Evolutionary conservation across 2,797 vertebrate species (phyloP).

Genomic region (Halcyon leucocephala): DNA sequence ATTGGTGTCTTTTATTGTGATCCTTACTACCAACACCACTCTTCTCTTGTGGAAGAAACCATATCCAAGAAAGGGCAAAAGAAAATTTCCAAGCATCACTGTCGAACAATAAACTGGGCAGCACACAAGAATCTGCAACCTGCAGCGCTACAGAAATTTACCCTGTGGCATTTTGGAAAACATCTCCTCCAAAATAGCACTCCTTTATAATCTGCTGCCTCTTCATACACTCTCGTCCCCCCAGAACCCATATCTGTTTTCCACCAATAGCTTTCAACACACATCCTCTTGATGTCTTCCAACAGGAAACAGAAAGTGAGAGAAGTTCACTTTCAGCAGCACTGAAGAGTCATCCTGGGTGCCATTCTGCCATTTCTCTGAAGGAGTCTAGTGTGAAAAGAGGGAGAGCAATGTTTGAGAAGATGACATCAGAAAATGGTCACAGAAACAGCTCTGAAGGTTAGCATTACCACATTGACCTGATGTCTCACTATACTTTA

Average conservation of each 20-base stretch:
- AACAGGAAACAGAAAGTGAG: slow-evolving; percentile 79
- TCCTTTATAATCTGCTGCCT: background rate
- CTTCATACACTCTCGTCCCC: background rate
- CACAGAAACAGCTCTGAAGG: slow-evolving; percentile 71
- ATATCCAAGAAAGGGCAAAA: slow-evolving; percentile 29
- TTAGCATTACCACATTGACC: slow-evolving; percentile 52
- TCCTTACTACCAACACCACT: background rate
- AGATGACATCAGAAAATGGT: slow-evolving; percentile 74
- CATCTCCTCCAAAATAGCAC: background rate
- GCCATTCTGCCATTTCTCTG: slow-evolving; percentile 29
- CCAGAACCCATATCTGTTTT: slow-evolving; percentile 53
- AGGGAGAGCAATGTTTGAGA: slow-evolving; percentile 75
- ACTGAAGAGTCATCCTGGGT: slow-evolving; percentile 66
- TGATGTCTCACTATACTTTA: background rate
- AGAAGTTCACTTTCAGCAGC: slow-evolving; percentile 70
- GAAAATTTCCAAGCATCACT: background rate
- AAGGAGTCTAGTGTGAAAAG: slow-evolving; percentile 72
- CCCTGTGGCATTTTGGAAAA: slow-evolving; percentile 32
- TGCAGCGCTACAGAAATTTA: slow-evolving; percentile 33
- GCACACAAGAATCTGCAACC: background rate
- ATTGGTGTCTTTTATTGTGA: background rate
- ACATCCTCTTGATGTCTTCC: slow-evolving; percentile 68
- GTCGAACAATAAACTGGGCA: slow-evolving; percentile 12
- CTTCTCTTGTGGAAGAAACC: background rate
- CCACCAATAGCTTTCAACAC: slow-evolving; percentile 66